Evolutionary conservation across 2,113 vertebrate genomes (phyloP).

Genomic region (Platichthys flesus): DNA sequence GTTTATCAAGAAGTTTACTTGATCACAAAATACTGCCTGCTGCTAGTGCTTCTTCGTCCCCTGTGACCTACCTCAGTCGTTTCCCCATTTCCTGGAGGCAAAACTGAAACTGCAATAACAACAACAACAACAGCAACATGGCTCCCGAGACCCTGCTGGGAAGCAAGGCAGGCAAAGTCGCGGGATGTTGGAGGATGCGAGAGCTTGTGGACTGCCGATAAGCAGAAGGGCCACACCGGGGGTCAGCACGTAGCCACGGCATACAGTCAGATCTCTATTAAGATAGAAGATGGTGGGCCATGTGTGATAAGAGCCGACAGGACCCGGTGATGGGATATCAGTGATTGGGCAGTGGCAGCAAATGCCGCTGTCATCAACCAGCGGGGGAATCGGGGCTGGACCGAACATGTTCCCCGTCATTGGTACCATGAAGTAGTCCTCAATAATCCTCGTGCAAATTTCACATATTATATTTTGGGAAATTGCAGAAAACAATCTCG

Average conservation of each 20-base stretch:
- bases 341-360: constrained; percentile 45
- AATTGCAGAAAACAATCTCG: not conserved
- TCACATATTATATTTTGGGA: not conserved
- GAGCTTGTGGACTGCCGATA: constrained; percentile 64
- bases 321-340: constrained; percentile 65
- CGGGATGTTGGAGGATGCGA: constrained; percentile 28
- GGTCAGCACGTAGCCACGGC: constrained; percentile 62
- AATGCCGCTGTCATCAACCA: constrained; percentile 29
- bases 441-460: constrained; percentile 7
- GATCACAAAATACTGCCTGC: not conserved
- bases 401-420: constrained; percentile 1
- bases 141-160: constrained; percentile 37
- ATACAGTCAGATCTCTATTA: constrained; percentile 77
- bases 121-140: constrained; percentile 46
- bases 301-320: constrained; percentile 67
- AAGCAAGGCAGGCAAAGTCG: constrained; percentile 42
- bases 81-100: constrained; percentile 26
- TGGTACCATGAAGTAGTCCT: not conserved
- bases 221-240: constrained; percentile 60
- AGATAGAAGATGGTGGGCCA: constrained; percentile 70
- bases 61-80: constrained; percentile 27
- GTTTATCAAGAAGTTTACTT: not conserved
- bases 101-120: constrained; percentile 44
- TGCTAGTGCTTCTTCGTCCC: constrained; percentile 9
- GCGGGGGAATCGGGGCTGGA: constrained; percentile 14